These are phyloP conservation scores for Stegodyphus dumicola DNA, from an alignment of 1,140 invertebrate genomes.

Conservation along the genomic window DNA sequence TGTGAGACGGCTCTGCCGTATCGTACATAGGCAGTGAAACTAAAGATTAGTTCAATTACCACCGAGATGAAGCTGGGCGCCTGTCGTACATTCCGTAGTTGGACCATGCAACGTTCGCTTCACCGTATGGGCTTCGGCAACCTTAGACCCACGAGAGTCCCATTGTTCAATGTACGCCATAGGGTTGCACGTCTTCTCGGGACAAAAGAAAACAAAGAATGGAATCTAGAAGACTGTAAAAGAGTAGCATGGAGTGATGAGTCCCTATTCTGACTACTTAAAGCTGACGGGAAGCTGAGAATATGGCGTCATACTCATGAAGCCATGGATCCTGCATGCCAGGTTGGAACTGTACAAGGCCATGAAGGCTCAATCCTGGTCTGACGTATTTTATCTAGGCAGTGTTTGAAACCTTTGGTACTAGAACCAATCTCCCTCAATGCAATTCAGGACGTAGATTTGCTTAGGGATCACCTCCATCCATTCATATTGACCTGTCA, in stretches of 20 bases:
- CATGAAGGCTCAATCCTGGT: not conserved
- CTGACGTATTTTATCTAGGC: not conserved
- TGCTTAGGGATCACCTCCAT: not conserved
- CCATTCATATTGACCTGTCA: not conserved
- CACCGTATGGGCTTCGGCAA: no score
- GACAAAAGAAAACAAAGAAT: not conserved
- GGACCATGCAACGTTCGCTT: no score
- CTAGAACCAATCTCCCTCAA: constrained; percentile 7
- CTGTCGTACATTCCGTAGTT: no score
- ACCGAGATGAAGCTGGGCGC: no score
- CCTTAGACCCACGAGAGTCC: no score
- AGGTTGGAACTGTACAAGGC: not conserved
- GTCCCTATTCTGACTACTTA: constrained; percentile 29
- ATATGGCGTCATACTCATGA: constrained; percentile 32
- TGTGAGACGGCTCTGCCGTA: no score
- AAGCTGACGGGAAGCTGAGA: constrained; percentile 39
- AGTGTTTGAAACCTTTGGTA: constrained; percentile 5
- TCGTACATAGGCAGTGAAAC: no score
- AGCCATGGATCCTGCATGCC: constrained; percentile 14
- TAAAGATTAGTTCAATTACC: no score
- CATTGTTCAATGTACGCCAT: no score
- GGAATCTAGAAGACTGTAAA: constrained; percentile 16
- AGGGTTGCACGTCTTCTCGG: no score
- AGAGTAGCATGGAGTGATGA: constrained; percentile 46
- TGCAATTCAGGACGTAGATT: not conserved